phyloP scores from a whole-genome alignment of 2,888 invertebrate genomes.

The Apocheima hispidaria region DNA sequence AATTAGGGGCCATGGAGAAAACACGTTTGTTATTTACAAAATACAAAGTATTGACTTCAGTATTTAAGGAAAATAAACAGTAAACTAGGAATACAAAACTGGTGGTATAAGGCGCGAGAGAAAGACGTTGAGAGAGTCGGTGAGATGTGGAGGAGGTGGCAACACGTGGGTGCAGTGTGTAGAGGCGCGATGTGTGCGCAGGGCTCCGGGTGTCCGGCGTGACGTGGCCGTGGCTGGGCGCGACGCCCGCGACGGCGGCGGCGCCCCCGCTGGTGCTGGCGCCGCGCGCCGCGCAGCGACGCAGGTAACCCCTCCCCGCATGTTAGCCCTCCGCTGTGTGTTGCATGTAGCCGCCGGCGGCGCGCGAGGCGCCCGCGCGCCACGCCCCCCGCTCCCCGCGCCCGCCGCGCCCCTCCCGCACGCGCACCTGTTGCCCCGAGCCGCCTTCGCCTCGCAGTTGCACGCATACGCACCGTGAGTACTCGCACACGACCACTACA shows the following conservation, averaged over 20 bases:
- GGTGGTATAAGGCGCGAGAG: background rate
- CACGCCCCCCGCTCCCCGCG: conserved; percentile 80
- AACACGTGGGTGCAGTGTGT: conserved; percentile 50
- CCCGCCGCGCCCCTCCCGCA: conserved; percentile 62
- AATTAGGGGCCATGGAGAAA: background rate
- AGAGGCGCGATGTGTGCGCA: conserved; percentile 82
- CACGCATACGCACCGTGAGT: conserved; percentile 97
- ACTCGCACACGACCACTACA: conserved; percentile 56
- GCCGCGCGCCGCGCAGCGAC: conserved; percentile 90
- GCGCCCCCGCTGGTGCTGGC: conserved; percentile 90
- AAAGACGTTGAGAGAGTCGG: background rate
- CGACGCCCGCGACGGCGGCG: conserved; percentile 86
- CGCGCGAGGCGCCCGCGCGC: conserved; percentile 89
- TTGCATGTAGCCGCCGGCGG: conserved; percentile 89
- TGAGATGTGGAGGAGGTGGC: conserved; percentile 19
- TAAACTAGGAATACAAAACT: background rate
- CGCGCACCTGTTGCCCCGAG: conserved; percentile 88
- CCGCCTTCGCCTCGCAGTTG: conserved; percentile 91
- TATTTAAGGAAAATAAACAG: background rate
- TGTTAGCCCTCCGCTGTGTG: conserved; percentile 63
- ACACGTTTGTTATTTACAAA: background rate
- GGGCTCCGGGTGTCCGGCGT: conserved; percentile 92
- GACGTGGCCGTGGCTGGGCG: conserved; percentile 92
- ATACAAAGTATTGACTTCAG: background rate
- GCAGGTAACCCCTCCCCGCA: conserved; percentile 86